Evolutionary conservation across 2,797 vertebrate genomes (phyloP).

Genomic region (Hylomyscus alleni): DNA sequence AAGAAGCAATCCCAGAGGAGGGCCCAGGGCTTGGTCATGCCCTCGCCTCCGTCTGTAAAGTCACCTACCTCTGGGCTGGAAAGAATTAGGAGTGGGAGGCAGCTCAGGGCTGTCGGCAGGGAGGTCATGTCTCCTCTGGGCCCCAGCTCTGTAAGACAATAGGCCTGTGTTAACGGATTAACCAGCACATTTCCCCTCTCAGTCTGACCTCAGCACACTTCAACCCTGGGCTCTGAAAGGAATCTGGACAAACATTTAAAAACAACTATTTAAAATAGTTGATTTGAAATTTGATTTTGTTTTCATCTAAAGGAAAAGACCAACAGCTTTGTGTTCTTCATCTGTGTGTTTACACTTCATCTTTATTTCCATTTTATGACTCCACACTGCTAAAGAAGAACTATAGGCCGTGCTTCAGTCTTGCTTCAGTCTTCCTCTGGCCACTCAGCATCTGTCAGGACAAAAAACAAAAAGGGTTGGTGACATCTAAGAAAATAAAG

Average conservation of each 20-base stretch:
- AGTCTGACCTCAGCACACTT: background rate
- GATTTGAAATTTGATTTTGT: background rate
- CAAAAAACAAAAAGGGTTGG: conserved; percentile 43
- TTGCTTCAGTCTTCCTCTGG: too few relatives aligned
- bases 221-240: background rate
- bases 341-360: background rate
- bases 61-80: too few relatives aligned
- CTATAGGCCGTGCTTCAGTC: background rate
- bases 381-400: background rate
- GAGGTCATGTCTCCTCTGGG: background rate
- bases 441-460: background rate
- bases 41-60: too few relatives aligned
- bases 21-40: too few relatives aligned
- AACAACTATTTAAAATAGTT: too few relatives aligned
- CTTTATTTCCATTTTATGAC: background rate
- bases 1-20: background rate
- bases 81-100: background rate
- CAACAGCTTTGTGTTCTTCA: background rate
- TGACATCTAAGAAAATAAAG: background rate
- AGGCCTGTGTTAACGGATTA: background rate
- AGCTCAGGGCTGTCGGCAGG: background rate
- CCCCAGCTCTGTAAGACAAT: background rate
- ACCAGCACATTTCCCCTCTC: background rate
- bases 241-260: background rate
- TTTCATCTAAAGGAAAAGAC: conserved; percentile 25